Evolutionary conservation across 1,140 invertebrate genomes (phyloP).

Genomic region (Tenebrio molitor): DNA sequence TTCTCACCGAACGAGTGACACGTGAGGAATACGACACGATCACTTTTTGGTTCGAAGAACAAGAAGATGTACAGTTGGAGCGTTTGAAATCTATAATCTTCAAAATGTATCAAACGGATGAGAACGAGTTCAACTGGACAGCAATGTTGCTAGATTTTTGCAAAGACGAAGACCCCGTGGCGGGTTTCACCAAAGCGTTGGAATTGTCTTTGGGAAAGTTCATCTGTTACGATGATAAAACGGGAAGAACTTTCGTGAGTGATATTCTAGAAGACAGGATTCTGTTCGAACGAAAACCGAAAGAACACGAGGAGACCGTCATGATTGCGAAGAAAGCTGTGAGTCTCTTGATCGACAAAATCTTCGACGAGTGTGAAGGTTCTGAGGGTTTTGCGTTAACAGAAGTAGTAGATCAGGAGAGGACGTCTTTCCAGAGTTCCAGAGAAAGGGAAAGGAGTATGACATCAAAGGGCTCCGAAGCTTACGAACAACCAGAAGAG

Average conservation of each 20-base stretch:
- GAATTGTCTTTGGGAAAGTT: constrained; percentile 69
- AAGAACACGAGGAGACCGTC: constrained; percentile 37
- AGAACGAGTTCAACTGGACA: constrained; percentile 71
- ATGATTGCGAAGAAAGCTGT: constrained; percentile 45
- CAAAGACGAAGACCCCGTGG: constrained; percentile 68
- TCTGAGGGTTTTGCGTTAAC: constrained; percentile 2
- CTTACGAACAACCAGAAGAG: background rate
- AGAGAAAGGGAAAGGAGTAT: background rate
- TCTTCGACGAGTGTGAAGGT: constrained; percentile 35
- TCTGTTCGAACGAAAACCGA: constrained; percentile 41
- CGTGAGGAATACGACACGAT: constrained; percentile 58
- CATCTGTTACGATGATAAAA: constrained; percentile 66
- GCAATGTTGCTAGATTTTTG: constrained; percentile 73
- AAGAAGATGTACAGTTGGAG: constrained; percentile 56
- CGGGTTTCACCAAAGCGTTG: constrained; percentile 71
- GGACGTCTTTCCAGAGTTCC: background rate
- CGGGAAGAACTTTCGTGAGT: constrained; percentile 65
- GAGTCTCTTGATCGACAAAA: constrained; percentile 46
- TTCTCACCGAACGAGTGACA: constrained; percentile 64
- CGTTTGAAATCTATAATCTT: constrained; percentile 69
- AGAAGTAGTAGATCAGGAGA: constrained; percentile 27
- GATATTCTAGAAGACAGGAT: constrained; percentile 13
- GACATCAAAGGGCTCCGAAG: background rate
- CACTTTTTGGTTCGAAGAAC: constrained; percentile 71
- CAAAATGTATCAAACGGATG: constrained; percentile 68